These are phyloP conservation scores for Perca schrenkii DNA, from an alignment of 2,113 vertebrate genomes.

Conservation along the genomic window DNA sequence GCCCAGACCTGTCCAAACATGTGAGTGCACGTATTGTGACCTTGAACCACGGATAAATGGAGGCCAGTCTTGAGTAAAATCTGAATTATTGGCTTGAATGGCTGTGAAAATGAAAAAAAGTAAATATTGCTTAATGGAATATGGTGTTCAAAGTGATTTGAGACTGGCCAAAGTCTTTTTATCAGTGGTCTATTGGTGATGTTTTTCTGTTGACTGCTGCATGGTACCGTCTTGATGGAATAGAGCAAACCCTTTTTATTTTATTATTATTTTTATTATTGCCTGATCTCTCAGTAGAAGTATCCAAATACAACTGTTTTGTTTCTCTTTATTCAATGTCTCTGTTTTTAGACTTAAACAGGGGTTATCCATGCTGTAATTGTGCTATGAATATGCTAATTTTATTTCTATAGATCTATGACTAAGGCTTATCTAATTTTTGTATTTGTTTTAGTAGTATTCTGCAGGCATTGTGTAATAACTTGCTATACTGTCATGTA, in stretches of 20 bases:
- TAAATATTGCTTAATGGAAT: background rate
- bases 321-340: constrained; percentile 12
- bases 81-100: constrained; percentile 11
- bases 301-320: constrained; percentile 73
- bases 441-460: background rate
- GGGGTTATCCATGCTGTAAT: background rate
- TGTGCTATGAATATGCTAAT: constrained; percentile 7
- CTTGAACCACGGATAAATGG: constrained; percentile 52
- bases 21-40: constrained; percentile 83
- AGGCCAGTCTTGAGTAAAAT: constrained; percentile 33
- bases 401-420: background rate
- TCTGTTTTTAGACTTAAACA: background rate
- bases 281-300: constrained; percentile 23
- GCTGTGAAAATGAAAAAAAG: background rate
- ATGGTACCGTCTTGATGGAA: constrained; percentile 59
- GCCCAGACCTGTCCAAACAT: constrained; percentile 95
- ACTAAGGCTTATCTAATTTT: background rate
- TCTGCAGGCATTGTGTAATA: constrained; percentile 22
- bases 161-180: constrained; percentile 15
- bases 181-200: constrained; percentile 37
- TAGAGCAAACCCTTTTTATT: constrained; percentile 66
- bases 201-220: constrained; percentile 36
- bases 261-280: constrained; percentile 10
- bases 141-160: background rate
- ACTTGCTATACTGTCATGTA: constrained; percentile 18